Evolutionary conservation across 2,888 invertebrate species (phyloP).

Genomic region (Rugalucina vietnamica): DNA sequence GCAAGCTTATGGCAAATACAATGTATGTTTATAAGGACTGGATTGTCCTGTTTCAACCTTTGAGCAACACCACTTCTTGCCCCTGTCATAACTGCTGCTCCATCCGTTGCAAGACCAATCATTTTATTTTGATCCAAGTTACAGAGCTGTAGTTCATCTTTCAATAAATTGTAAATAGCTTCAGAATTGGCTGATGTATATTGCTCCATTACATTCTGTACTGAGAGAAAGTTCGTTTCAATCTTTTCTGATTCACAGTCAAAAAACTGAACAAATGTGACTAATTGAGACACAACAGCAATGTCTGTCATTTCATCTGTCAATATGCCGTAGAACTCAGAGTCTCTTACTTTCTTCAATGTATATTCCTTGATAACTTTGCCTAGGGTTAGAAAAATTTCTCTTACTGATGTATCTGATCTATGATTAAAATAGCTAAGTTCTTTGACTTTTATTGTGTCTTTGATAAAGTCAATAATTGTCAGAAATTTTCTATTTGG

Average conservation of each 20-base stretch:
- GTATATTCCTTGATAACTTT: constrained; percentile 2
- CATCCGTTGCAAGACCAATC: constrained; percentile 28
- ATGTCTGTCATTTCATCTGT: constrained; percentile 44
- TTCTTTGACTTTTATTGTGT: constrained; percentile 1
- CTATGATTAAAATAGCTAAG: constrained; percentile 41
- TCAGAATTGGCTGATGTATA: constrained; percentile 21
- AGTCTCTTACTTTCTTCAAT: constrained; percentile 6
- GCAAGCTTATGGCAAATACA: constrained; percentile 46
- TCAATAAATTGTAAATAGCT: constrained; percentile 8
- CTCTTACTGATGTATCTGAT: constrained; percentile 17
- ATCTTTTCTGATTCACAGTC: background rate
- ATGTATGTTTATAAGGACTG: constrained; percentile 28
- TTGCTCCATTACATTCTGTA: constrained; percentile 14
- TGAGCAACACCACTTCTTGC: constrained; percentile 13
- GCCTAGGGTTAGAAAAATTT: constrained; percentile 29
- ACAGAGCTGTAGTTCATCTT: background rate
- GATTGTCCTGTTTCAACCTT: background rate
- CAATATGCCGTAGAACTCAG: constrained; percentile 21
- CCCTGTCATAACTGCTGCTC: constrained; percentile 39
- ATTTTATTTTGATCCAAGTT: constrained; percentile 3
- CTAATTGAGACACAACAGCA: background rate
- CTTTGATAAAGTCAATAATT: constrained; percentile 33
- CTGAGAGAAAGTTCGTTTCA: constrained; percentile 28
- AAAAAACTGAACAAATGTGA: constrained; percentile 35
- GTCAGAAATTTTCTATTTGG: constrained; percentile 23